Conservation (phyloP, 2,113 vertebrate species). For the Sylvia atricapilla region DNA sequence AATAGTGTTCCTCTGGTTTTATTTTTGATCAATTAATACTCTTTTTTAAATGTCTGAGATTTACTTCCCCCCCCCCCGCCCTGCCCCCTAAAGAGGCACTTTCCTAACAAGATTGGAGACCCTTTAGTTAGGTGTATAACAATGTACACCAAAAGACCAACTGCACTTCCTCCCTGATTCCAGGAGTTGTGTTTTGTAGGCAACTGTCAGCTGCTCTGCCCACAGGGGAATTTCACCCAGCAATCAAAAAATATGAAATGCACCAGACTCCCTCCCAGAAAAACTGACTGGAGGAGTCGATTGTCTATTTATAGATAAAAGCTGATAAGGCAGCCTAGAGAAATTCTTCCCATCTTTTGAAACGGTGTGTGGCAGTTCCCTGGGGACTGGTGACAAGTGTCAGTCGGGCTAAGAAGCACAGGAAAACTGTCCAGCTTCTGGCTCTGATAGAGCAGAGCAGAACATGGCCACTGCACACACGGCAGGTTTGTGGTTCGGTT, state of each 20-base stretch:
- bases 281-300: not conserved
- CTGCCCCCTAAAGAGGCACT: not conserved
- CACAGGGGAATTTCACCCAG: not conserved
- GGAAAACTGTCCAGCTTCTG: not conserved
- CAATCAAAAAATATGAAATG: not conserved
- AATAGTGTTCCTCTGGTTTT: not conserved
- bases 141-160: not conserved
- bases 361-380: not conserved
- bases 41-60: not conserved
- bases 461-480: rapidly evolving
- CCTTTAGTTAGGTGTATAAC: not conserved
- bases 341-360: not conserved
- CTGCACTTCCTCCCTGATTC: not conserved
- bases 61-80: rapidly evolving
- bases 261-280: not conserved
- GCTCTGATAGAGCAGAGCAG: not conserved
- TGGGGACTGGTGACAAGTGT: constrained; percentile 5
- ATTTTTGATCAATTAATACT: not conserved
- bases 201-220: not conserved
- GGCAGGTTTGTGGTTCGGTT: not conserved
- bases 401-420: not conserved
- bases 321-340: not conserved
- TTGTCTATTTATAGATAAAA: not conserved
- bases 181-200: not conserved
- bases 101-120: not conserved